Conservation (phyloP, 2,113 vertebrate genomes). For the Myodes glareolus region DNA sequence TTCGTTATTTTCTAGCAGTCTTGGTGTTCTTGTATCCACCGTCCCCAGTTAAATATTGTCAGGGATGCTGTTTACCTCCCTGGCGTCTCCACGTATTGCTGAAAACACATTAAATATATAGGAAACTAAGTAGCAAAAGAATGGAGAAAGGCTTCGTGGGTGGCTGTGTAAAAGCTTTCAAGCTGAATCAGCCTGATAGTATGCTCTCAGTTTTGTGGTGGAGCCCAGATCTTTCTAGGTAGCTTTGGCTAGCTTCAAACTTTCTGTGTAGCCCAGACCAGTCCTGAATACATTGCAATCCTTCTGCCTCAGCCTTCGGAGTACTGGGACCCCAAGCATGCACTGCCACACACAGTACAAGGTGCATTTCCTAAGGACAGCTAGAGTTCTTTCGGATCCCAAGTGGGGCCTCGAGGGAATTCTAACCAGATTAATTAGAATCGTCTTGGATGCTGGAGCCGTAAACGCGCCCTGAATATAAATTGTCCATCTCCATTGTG, state of each 20-base stretch:
- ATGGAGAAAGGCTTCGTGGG: background rate
- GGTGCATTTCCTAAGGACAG: background rate
- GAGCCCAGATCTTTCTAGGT: background rate
- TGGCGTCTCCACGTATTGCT: background rate
- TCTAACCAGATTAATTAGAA: slow-evolving; percentile 43
- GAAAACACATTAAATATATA: background rate
- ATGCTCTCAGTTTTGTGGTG: background rate
- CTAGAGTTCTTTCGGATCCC: slow-evolving; percentile 1
- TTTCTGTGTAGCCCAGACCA: background rate
- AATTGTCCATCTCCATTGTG: background rate
- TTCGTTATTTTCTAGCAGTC: background rate
- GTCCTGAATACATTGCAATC: background rate
- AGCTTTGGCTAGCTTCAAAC: background rate
- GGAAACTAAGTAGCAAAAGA: background rate
- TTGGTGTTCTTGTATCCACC: background rate
- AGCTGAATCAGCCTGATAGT: background rate
- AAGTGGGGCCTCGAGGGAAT: slow-evolving; percentile 20
- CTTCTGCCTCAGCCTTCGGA: background rate
- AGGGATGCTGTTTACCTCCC: background rate
- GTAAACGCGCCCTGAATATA: background rate
- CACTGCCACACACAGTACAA: background rate
- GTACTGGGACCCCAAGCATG: background rate
- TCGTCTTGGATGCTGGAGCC: background rate
- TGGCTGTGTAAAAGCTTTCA: background rate
- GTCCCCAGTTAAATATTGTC: background rate